Evolutionary conservation across 2,113 vertebrate genomes (phyloP), one percentile per base, ranked within the genome.

Genomic region (Poicephalus meyeri): DNA sequence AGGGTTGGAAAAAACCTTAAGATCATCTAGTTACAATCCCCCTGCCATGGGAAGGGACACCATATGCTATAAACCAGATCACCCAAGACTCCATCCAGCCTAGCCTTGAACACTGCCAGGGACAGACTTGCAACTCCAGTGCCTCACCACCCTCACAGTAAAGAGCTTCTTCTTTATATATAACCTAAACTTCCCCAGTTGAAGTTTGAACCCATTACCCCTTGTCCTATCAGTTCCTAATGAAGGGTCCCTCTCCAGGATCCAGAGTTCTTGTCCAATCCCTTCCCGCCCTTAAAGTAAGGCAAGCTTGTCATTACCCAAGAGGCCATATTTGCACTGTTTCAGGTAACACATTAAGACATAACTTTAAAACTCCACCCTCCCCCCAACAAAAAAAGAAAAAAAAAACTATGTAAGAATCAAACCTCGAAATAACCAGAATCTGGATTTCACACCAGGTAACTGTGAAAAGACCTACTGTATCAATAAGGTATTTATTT

Each of bases 301-400:
- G 23, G 16, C 10, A 44, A n/a, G 29, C 0, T 0, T 55, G 8
- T 65, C 21, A 13, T 12, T 35, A 7, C 14, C 23, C 1, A 2
- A 69, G 28, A 19, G 13, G 35, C 28, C 44, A 9, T 11, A 11
- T 39, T 53, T 58, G 19, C 35, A 39, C 11, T 19, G 13, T 42
- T 93, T 58, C 21, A 46, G 47, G 17, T 63, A 63, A 52, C 12
- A 31, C 42, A 25, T 31, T 24, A 21, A 6, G 9, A 63, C 17
- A 58, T 26, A 52, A 39, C 28, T 63, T 44, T 17, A 80, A 37
- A 63, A 58, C 37, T 10, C 37, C 16, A 37, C 2, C 10, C 24
- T 5, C 4, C 7, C 7, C 53, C 5, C 11, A 16, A 52, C 18
- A 29, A 53, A 53, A 55, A 29, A 28, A 28, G 10, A 28, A 16